Conservation (phyloP, 2,888 invertebrate species). For the Girardia tigrina region DNA sequence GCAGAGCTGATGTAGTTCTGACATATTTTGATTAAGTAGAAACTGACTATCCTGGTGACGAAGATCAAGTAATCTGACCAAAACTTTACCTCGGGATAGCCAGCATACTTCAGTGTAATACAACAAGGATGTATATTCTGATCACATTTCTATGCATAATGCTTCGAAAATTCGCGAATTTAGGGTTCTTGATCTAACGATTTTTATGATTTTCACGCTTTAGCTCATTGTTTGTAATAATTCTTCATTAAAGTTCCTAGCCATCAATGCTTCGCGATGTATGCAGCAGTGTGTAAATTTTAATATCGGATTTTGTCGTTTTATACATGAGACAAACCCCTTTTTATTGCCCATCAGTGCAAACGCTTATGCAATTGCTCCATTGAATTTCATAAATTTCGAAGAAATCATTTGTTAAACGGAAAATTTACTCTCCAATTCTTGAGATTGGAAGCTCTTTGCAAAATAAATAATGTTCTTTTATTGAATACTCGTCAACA, state of each 20-base stretch:
- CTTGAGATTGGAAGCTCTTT: background rate
- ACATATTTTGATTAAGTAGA: no score
- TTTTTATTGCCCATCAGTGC: background rate
- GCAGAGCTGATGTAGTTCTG: no score
- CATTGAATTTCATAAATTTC: background rate
- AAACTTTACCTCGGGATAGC: no score
- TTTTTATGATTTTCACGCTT: background rate
- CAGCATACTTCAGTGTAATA: no score
- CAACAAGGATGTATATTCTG: background rate
- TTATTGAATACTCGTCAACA: background rate
- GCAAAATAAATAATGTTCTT: constrained; percentile 20
- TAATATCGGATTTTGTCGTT: background rate
- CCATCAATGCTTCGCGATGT: no score
- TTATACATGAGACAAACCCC: background rate
- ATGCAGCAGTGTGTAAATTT: background rate
- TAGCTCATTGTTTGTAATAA: no score
- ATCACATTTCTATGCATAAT: background rate
- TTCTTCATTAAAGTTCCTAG: no score
- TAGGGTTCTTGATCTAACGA: background rate
- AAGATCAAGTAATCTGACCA: no score
- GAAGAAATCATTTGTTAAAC: constrained; percentile 5
- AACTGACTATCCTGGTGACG: no score
- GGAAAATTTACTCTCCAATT: background rate
- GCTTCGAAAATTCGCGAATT: background rate
- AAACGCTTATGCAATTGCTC: background rate